phyloP scores from a whole-genome alignment of 2,797 vertebrate species.

The Aeoliscus strigatus region DNA sequence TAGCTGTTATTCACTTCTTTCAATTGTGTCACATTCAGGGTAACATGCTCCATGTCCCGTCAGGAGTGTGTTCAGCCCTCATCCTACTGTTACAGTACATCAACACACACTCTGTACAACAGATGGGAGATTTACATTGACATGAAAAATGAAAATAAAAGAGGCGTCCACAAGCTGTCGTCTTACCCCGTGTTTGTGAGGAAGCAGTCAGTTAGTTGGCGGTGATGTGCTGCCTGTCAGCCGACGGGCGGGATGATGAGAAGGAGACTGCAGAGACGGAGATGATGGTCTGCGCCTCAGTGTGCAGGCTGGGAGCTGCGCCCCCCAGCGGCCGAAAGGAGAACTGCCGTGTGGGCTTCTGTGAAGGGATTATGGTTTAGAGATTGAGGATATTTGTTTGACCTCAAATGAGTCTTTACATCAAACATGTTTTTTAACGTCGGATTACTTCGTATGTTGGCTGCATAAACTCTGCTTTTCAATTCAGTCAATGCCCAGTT shows the following conservation, averaged over 20 bases:
- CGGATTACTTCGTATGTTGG: too few species aligned
- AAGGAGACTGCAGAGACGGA: conserved; percentile 68
- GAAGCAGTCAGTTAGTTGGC: conserved; percentile 23
- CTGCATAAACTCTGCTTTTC: too few species aligned
- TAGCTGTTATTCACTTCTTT: too few species aligned
- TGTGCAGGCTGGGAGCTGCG: conserved; percentile 46
- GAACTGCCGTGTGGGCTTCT: background rate
- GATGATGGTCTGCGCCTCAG: conserved; percentile 33
- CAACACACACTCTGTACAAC: conserved; percentile 15
- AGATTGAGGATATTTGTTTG: conserved; percentile 1
- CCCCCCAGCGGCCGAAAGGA: conserved; percentile 60
- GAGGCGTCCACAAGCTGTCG: rapidly evolving
- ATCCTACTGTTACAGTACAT: conserved; percentile 15
- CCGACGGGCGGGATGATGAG: conserved; percentile 45
- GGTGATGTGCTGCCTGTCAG: conserved; percentile 8
- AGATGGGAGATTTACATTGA: too few species aligned
- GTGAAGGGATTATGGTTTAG: conserved; percentile 21
- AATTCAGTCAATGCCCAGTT: too few species aligned
- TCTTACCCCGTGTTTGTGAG: conserved; percentile 57
- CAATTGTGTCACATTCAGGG: too few species aligned
- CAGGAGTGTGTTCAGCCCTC: conserved; percentile 21
- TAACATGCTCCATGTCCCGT: too few species aligned
- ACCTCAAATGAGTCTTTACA: background rate
- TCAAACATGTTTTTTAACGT: too few species aligned
- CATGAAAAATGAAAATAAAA: background rate